These are phyloP conservation scores for Zaprionus ornatus DNA, from an alignment of 1,140 invertebrate genomes.

Conservation along the genomic window DNA sequence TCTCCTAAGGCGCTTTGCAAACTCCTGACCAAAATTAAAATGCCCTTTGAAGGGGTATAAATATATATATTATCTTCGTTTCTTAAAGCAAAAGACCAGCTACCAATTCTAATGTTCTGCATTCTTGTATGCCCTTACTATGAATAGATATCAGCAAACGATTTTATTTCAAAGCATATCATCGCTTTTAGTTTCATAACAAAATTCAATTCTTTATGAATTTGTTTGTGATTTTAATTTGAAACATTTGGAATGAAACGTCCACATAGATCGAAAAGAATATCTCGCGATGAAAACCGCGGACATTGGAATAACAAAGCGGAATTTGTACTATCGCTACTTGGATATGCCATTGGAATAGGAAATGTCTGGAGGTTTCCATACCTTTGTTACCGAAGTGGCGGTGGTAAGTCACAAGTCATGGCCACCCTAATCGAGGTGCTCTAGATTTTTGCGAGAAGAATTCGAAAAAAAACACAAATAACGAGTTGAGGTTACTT, in stretches of 20 bases:
- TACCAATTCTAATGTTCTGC: too few species aligned
- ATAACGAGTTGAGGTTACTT: neutral
- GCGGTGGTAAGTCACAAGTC: constrained; percentile 79
- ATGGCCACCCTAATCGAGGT: neutral
- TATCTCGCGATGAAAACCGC: constrained; percentile 67
- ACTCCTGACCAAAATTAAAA: too few species aligned
- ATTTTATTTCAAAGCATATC: neutral
- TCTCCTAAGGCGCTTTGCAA: too few species aligned
- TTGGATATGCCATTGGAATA: constrained; percentile 91
- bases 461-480: too few species aligned
- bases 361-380: constrained; percentile 94
- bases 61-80: too few species aligned
- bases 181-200: neutral
- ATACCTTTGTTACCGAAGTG: constrained; percentile 88
- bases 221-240: constrained; percentile 1
- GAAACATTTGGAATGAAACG: neutral
- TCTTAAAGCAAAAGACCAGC: too few species aligned
- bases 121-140: too few species aligned
- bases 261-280: constrained; percentile 27
- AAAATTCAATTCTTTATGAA: neutral
- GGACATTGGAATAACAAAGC: constrained; percentile 87
- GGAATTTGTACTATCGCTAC: constrained; percentile 90
- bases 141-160: neutral
- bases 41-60: too few species aligned
- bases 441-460: neutral